phyloP scores from a whole-genome alignment of 2,113 vertebrate species.

The Vicugna pacos region DNA sequence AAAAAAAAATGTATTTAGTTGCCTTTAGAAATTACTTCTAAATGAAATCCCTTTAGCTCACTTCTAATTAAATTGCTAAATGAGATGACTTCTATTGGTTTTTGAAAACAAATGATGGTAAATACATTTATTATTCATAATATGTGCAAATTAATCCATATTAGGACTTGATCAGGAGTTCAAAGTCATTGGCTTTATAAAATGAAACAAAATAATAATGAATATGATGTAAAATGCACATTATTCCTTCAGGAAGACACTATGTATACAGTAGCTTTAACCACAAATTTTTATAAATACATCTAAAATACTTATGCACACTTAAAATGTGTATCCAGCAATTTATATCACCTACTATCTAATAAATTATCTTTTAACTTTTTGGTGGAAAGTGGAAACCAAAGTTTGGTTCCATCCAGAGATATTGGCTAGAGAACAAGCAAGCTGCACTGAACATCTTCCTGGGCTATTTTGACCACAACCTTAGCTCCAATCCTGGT shows the following conservation, averaged over 20 bases:
- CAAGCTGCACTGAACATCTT: conserved; percentile 63
- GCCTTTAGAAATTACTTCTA: conserved; percentile 56
- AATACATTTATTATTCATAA: conserved; percentile 8
- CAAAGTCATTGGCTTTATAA: not conserved
- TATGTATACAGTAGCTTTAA: not conserved
- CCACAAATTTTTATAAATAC: not conserved
- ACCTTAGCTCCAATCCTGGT: conserved; percentile 55
- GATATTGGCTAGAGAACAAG: not conserved
- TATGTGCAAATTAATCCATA: conserved; percentile 27
- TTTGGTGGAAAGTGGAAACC: conserved; percentile 11
- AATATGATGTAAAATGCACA: not conserved
- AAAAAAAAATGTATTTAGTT: conserved; percentile 20
- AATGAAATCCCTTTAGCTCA: conserved; percentile 57
- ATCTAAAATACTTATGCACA: conserved; percentile 20
- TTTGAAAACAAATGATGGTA: conserved; percentile 54
- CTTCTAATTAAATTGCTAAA: conserved; percentile 62
- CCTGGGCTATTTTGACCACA: conserved; percentile 63
- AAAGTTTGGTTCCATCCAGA: conserved; percentile 62
- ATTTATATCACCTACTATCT: conserved; percentile 48
- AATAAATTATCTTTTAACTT: conserved; percentile 47
- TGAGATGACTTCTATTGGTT: conserved; percentile 52
- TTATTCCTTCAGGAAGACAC: not conserved
- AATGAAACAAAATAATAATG: conserved; percentile 1
- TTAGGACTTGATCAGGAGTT: conserved; percentile 8
- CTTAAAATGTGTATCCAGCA: not conserved